A percentile compares a stretch with the other conserved stretches of the same genome.
Evolutionary conservation across 2,888 invertebrate genomes (phyloP).

Genomic region (Idaea dimidiata): DNA sequence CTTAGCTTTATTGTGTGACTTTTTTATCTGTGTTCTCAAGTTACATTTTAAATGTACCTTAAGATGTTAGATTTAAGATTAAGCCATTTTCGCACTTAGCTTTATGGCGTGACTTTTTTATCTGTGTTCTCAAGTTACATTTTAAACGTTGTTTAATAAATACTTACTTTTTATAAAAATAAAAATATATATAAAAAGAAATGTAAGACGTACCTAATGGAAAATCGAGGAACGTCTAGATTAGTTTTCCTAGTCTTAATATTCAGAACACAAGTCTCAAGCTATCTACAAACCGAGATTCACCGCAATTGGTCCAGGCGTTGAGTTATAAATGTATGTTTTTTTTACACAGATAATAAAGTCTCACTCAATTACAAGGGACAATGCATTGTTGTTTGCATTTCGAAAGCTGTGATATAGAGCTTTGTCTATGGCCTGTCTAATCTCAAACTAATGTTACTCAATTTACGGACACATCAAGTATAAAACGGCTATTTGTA

Average conservation of each 20-base stretch:
- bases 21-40: neutral
- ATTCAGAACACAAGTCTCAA: too few species aligned
- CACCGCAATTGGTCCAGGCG: too few species aligned
- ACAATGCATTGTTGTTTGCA: conserved; percentile 71
- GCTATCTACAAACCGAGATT: too few species aligned
- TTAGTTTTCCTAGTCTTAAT: too few species aligned
- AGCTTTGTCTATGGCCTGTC: conserved; percentile 71
- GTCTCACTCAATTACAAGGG: conserved; percentile 45
- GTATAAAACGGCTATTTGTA: conserved; percentile 60
- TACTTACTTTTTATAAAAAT: too few species aligned
- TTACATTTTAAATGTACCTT: conserved; percentile 43
- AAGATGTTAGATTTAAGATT: conserved; percentile 74
- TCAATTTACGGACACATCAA: conserved; percentile 32
- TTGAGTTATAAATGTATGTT: conserved; percentile 1
- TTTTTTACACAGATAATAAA: conserved; percentile 15
- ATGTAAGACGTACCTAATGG: too few species aligned
- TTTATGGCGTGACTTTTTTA: conserved; percentile 26
- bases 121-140: neutral
- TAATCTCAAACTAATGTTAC: conserved; percentile 30
- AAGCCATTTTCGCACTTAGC: conserved; percentile 72
- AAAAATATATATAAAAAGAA: too few species aligned
- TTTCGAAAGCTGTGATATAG: conserved; percentile 78
- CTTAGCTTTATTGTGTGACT: conserved; percentile 46
- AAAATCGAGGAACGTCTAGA: too few species aligned
- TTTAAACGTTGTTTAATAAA: too few species aligned